Evolutionary conservation across 2,888 invertebrate species (phyloP), one percentile per base, ranked within the genome.

Genomic region (Julus scanicus): DNA sequence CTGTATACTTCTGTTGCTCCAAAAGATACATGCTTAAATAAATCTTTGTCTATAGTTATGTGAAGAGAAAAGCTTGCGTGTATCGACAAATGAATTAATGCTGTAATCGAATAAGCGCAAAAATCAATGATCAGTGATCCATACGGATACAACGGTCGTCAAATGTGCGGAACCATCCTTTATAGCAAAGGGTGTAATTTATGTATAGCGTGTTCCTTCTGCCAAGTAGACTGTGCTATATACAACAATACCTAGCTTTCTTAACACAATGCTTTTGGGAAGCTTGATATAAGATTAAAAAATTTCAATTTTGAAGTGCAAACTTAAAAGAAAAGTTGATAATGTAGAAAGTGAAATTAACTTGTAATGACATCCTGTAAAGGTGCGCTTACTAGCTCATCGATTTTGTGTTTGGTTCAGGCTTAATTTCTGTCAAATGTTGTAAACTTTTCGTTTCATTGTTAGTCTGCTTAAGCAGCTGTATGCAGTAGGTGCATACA

Each of bases 51-150:
- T 63, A 63, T 3, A 63, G 17, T 20, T 6, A 0, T 15, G 17
- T 44, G 63, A 63, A 13, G 80, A 13, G 80, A 37, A 9, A 13
- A 8, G 80, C 11, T 71, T 9, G 71, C 71, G 20, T 80, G 13
- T 80, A 80, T 80, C 80, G 80, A 80, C 80, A 80, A 80, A 80
- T 80, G 80, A 80, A 80, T 80, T 80, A 80, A 80, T 80, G 80
- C 37, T 80, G 20, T 80, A 80, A 80, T 80, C 80, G 80, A 80
- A 80, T 80, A 80, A 80, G 80, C 37, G 80, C 37, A 37, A 80
- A 80, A 80, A 80, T 80, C 80, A 80, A 80, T 80, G 80, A 80
- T 37, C 80, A 80, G 80, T 80, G 80, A 80, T 29, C 80, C 80
- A 80, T 80, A 37, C 71, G 80, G 37, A 37, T 80, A 13, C 80